Evolutionary conservation across 2,888 invertebrate species (phyloP).

Genomic region (Hipparchia sbordonii): DNA sequence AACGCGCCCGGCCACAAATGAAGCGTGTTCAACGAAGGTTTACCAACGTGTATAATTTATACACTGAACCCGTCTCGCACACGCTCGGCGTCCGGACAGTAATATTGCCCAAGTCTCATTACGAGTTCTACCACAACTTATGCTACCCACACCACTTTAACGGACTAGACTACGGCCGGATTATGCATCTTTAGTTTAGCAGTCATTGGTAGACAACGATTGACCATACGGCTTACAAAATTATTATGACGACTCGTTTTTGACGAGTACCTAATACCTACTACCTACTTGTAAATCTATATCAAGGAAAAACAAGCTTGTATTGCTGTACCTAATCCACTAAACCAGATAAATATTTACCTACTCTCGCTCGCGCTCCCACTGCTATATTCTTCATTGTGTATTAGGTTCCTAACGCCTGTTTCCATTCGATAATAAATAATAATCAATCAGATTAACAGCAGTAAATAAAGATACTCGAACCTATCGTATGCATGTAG

Average conservation of each 20-base stretch:
- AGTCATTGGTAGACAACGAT: too few relatives aligned
- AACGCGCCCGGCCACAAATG: neutral
- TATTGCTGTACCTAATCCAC: too few relatives aligned
- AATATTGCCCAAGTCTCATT: neutral
- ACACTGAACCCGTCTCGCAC: neutral
- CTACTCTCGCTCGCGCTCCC: neutral
- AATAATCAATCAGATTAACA: neutral
- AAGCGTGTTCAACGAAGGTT: neutral
- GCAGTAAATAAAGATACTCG: neutral
- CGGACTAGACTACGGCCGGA: too few relatives aligned
- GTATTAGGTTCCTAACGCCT: too few relatives aligned
- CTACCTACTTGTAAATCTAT: too few relatives aligned
- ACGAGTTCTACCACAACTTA: neutral
- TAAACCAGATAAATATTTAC: too few relatives aligned
- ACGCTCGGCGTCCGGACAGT: neutral
- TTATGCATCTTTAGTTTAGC: too few relatives aligned
- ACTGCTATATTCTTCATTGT: neutral
- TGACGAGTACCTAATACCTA: too few relatives aligned
- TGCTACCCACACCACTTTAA: neutral
- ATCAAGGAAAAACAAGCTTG: too few relatives aligned
- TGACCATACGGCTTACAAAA: too few relatives aligned
- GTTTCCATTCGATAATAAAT: too few relatives aligned
- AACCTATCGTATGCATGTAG: neutral
- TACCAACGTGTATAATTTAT: conserved; percentile 5
- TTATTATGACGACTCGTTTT: too few relatives aligned